Evolutionary conservation across 2,888 invertebrate genomes (phyloP), one percentile per base, ranked within the genome.

Genomic region (Drosophila tanythrix): DNA sequence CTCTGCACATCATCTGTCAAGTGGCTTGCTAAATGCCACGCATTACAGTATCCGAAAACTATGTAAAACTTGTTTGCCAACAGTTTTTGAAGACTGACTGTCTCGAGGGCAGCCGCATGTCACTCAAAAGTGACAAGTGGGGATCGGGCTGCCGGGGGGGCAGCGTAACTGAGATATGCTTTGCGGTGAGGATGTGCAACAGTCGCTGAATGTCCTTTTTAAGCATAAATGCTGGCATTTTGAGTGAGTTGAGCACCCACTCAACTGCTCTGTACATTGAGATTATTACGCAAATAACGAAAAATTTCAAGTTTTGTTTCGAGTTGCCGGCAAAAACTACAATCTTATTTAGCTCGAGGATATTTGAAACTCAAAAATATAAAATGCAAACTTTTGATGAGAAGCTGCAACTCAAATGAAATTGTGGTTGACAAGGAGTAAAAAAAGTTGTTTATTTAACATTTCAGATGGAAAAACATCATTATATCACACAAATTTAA

Each of bases 11-110:
- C 38, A 56, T 46, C 46, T 78, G 78, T 68, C 83, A 78, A 72
- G 78, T 70, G 71, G 58, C 81, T 64, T 64, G 72, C 80, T 79
- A 75, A 77, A 88, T 83, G 83, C 74, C 87, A 81, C 60, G 43
- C 46, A 55, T 61, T 25, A 29, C 52, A 38, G 35, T 36, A 50
- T 57, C 59, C 57, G 55, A n/a, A 64, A 72, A 73, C 66, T 69
- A 70, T 82, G 81, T 69, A 81, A 78, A 83, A 58, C 66, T 65
- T 63, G 64, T 65, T 66, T 67, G 56, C 57, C 63, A 57, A 61
- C 74, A 66, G 43, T 50, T 62, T 70, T 55, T 51, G 56, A 66
- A 62, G 62, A 27, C 69, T 33, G 3, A 53, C 68, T 64, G 38
- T 56, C 56, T 56, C 27, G 43, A n/a, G 57, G 57, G 7, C 36